Percentiles rank a stretch among this genome's conserved stretches.
phyloP scores from a whole-genome alignment of 1,140 invertebrate species.

The Vollenhovia emeryi region DNA sequence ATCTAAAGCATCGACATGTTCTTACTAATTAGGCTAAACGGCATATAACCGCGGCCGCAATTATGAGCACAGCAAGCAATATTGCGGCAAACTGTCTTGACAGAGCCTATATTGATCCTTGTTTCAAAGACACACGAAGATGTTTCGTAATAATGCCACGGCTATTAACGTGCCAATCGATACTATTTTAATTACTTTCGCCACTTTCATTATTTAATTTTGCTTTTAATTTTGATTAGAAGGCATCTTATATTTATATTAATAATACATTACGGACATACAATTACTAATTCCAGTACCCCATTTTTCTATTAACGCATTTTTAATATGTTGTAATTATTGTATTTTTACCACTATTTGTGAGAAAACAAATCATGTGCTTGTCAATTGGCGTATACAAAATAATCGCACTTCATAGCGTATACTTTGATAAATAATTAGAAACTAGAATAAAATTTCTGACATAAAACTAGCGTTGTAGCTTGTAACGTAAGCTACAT shows the following conservation, averaged over 20 bases:
- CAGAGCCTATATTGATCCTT: neutral
- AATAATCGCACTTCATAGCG: neutral
- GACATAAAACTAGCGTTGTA: too few relatives aligned
- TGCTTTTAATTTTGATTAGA: neutral
- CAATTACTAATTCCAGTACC: neutral
- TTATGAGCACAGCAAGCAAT: constrained; percentile 19
- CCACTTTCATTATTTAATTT: neutral
- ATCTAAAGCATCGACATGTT: constrained; percentile 52
- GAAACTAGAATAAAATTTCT: neutral
- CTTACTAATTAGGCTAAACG: constrained; percentile 51
- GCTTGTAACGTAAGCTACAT: neutral
- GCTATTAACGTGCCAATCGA: neutral
- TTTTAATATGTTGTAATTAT: neutral
- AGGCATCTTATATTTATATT: neutral
- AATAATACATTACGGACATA: neutral
- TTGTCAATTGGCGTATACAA: neutral
- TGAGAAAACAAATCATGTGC: neutral
- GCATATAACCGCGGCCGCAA: constrained; percentile 1
- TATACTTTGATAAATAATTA: neutral
- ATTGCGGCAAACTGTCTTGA: neutral
- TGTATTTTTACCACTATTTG: neutral
- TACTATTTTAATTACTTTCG: neutral
- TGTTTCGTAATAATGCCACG: neutral
- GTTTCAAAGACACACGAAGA: neutral
- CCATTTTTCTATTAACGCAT: neutral